These are phyloP conservation scores for Acronicta aceris DNA, from an alignment of 2,888 invertebrate genomes.

Conservation along the genomic window DNA sequence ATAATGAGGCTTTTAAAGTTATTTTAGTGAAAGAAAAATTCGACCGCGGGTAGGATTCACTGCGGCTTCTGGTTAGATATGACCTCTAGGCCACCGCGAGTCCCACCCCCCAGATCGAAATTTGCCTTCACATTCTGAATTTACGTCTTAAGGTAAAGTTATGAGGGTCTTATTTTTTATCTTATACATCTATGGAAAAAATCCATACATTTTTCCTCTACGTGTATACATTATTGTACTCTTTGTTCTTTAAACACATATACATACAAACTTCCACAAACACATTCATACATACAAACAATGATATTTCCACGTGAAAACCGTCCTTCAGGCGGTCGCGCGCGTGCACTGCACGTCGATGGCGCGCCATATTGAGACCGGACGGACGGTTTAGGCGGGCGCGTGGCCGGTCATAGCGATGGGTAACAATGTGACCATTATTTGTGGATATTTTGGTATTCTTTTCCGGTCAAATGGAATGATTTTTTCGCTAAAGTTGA, in stretches of 20 bases:
- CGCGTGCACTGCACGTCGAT: conserved; percentile 55
- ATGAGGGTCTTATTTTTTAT: too few relatives aligned
- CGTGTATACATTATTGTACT: not conserved
- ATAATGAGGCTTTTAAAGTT: too few relatives aligned
- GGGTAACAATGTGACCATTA: conserved; percentile 57
- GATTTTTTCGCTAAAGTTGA: too few relatives aligned
- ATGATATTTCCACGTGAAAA: conserved; percentile 69
- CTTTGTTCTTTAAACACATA: conserved; percentile 28
- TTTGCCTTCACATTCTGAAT: too few relatives aligned
- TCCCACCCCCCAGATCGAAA: too few relatives aligned
- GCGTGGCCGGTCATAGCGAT: conserved; percentile 71
- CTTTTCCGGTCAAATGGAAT: too few relatives aligned
- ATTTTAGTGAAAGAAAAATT: too few relatives aligned
- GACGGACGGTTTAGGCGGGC: conserved; percentile 80
- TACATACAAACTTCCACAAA: not conserved
- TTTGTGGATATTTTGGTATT: not conserved
- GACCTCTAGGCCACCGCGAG: too few relatives aligned
- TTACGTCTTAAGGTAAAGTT: too few relatives aligned
- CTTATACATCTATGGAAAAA: too few relatives aligned
- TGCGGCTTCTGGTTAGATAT: too few relatives aligned
- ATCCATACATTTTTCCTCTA: not conserved
- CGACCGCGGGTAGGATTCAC: too few relatives aligned
- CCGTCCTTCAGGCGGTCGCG: conserved; percentile 66
- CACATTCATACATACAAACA: conserved; percentile 31
- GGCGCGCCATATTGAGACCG: conserved; percentile 77